A percentile compares a stretch with the other conserved stretches of the same genome.
phyloP scores from a whole-genome alignment of 2,113 vertebrate species.

The Misgurnus mizolepis region DNA sequence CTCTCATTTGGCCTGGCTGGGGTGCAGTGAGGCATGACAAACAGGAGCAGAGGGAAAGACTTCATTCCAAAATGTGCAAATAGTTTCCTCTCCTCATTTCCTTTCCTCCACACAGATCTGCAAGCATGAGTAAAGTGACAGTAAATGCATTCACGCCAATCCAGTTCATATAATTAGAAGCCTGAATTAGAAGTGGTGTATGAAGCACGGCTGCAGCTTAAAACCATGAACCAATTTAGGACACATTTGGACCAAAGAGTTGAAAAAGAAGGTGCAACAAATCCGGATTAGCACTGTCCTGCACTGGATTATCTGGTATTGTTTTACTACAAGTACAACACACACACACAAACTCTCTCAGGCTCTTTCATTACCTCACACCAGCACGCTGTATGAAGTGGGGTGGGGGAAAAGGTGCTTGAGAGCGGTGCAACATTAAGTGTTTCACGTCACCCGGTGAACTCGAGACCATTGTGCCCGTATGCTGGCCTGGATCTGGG shows the following conservation, averaged over 20 bases:
- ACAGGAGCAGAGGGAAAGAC: conserved; percentile 24
- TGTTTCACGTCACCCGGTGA: conserved; percentile 56
- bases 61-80: conserved; percentile 37
- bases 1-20: conserved; percentile 11
- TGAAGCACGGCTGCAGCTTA: conserved; percentile 10
- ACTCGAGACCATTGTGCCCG: conserved; percentile 53
- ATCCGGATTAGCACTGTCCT: conserved; percentile 33
- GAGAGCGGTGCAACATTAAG: conserved; percentile 60
- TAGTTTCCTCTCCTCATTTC: conserved; percentile 26
- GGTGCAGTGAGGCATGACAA: conserved; percentile 22
- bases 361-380: conserved; percentile 38
- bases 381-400: conserved; percentile 40
- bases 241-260: conserved; percentile 41
- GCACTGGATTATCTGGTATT: conserved; percentile 59
- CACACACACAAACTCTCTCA: conserved; percentile 16
- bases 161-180: not conserved
- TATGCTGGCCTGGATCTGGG: conserved; percentile 50
- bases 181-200: conserved; percentile 7
- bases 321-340: conserved; percentile 57
- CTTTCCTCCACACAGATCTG: conserved; percentile 5
- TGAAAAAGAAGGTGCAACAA: conserved; percentile 53
- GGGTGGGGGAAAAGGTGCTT: conserved; percentile 49
- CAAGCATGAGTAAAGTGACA: conserved; percentile 16
- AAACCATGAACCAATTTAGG: conserved; percentile 20
- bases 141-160: conserved; percentile 30